Conservation (phyloP, 2,888 invertebrate species). For the Cerastis rubricosa region DNA sequence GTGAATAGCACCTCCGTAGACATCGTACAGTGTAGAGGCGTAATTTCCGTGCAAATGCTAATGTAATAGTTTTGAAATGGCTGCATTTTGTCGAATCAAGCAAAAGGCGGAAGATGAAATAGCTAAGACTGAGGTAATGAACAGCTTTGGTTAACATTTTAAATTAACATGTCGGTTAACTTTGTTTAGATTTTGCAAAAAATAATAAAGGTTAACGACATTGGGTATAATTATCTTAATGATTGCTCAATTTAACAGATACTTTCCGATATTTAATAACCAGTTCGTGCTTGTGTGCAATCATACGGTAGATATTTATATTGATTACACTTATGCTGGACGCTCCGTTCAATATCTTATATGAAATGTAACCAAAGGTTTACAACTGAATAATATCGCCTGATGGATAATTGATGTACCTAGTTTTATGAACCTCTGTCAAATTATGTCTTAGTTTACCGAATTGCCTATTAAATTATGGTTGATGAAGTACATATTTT, state of each 20-base stretch:
- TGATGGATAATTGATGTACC: background rate
- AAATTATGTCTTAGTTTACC: background rate
- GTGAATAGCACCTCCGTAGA: background rate
- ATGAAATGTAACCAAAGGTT: background rate
- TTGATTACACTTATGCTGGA: background rate
- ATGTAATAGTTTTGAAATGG: background rate
- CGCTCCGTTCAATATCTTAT: background rate
- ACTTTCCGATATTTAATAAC: slow-evolving; percentile 36
- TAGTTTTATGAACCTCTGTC: background rate
- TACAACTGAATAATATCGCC: background rate
- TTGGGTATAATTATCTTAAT: slow-evolving; percentile 14
- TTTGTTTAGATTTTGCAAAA: too few species aligned
- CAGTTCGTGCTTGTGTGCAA: slow-evolving; percentile 29
- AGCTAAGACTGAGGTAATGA: background rate
- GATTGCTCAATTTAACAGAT: slow-evolving; percentile 24
- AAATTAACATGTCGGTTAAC: background rate
- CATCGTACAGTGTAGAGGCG: background rate
- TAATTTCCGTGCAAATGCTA: background rate
- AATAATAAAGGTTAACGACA: background rate
- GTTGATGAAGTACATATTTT: background rate
- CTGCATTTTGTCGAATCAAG: background rate
- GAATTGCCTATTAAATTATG: background rate
- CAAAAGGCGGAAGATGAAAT: background rate
- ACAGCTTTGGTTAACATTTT: background rate
- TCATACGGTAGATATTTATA: slow-evolving; percentile 7